phyloP scores from a whole-genome alignment of 2,797 vertebrate species.

The Acestrorhynchus altus region DNA sequence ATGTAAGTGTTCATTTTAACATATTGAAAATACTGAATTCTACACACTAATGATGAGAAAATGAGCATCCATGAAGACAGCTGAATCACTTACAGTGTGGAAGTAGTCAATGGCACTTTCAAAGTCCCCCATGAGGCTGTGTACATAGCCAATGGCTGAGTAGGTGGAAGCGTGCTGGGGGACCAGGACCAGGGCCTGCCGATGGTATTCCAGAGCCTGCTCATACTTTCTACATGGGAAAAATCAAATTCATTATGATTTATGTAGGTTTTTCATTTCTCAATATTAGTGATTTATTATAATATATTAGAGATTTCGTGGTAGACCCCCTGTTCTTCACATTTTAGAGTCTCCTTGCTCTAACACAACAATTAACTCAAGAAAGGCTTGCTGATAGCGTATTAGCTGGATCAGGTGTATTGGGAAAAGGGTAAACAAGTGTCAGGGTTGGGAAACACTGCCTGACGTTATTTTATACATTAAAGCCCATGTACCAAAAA shows the following conservation, averaged over 20 bases:
- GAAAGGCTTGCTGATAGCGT: too few relatives aligned
- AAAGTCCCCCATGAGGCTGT: conserved; percentile 98
- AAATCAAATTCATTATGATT: neutral
- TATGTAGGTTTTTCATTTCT: too few relatives aligned
- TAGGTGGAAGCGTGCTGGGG: conserved; percentile 99
- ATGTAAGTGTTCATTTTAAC: neutral
- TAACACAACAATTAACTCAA: too few relatives aligned
- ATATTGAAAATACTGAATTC: neutral
- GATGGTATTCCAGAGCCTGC: conserved; percentile 97
- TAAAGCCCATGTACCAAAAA: too few relatives aligned
- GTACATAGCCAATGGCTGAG: conserved; percentile 95
- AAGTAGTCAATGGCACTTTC: conserved; percentile 99
- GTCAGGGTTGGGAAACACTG: too few relatives aligned
- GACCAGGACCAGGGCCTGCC: conserved; percentile 94
- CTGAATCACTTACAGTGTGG: conserved; percentile 86
- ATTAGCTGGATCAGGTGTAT: too few relatives aligned
- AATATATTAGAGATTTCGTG: too few relatives aligned
- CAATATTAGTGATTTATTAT: too few relatives aligned
- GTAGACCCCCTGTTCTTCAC: too few relatives aligned
- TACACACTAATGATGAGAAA: neutral
- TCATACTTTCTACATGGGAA: conserved; percentile 87
- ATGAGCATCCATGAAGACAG: neutral
- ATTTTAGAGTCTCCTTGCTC: too few relatives aligned
- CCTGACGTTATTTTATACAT: too few relatives aligned
- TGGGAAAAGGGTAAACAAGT: too few relatives aligned